Percentiles rank a stretch among this genome's conserved stretches.
These are phyloP conservation scores for Mormyrus proboscirostris DNA, from an alignment of 2,797 vertebrate species.

Conservation along the genomic window DNA sequence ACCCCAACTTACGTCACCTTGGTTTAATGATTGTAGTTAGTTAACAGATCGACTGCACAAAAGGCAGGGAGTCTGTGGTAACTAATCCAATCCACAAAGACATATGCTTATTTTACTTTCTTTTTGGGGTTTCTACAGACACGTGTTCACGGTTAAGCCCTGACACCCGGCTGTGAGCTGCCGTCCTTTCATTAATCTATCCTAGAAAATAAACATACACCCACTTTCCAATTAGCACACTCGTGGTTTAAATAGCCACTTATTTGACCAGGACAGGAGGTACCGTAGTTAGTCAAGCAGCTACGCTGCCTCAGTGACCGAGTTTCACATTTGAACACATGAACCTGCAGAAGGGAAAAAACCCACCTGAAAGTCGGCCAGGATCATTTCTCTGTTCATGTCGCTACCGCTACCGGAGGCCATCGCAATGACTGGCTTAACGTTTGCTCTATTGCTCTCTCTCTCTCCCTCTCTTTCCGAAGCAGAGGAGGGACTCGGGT, in stretches of 20 bases:
- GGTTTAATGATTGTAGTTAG: background rate
- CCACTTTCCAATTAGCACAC: background rate
- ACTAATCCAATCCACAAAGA: background rate
- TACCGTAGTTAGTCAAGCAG: background rate
- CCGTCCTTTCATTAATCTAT: background rate
- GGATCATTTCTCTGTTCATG: conserved; percentile 98
- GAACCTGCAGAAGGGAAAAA: conserved; percentile 17
- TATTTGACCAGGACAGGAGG: background rate
- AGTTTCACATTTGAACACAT: background rate
- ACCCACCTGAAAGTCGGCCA: conserved; percentile 97
- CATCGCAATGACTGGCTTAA: conserved; percentile 79
- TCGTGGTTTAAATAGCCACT: background rate
- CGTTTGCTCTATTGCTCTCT: conserved; percentile 49
- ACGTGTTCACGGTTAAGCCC: background rate
- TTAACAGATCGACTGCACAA: background rate
- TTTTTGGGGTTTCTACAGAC: background rate
- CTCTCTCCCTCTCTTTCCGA: conserved; percentile 36
- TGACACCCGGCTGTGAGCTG: background rate
- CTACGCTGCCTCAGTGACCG: background rate
- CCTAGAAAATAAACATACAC: background rate
- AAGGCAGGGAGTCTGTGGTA: background rate
- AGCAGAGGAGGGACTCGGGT: conserved; percentile 39
- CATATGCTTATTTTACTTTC: background rate
- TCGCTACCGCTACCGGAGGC: conserved; percentile 83
- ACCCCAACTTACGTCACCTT: background rate